These are phyloP conservation scores for Meiosimyza decipiens DNA, from an alignment of 2,888 invertebrate genomes.

Conservation along the genomic window DNA sequence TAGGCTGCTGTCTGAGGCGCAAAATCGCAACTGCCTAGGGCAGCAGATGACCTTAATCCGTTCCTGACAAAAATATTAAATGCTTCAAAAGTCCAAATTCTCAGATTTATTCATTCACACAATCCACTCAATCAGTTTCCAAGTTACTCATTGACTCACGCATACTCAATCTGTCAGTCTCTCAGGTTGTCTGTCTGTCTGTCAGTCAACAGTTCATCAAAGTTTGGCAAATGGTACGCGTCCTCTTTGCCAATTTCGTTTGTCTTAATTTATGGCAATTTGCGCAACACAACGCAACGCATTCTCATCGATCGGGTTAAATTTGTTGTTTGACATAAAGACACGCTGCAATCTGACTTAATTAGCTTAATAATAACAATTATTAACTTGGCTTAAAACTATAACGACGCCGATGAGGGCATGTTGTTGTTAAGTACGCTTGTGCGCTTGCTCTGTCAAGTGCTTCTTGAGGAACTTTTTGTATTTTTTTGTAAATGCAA, in stretches of 20 bases:
- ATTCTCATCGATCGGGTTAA: constrained; percentile 46
- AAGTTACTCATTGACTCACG: too few species aligned
- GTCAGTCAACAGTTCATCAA: constrained; percentile 35
- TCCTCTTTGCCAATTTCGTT: constrained; percentile 8
- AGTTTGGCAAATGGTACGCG: constrained; percentile 25
- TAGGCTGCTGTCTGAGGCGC: too few species aligned
- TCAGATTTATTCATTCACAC: background rate
- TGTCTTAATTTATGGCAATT: constrained; percentile 29
- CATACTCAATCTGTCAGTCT: background rate
- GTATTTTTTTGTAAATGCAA: too few species aligned
- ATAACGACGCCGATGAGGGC: constrained; percentile 24
- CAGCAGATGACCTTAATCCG: too few species aligned
- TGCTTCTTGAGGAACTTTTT: too few species aligned
- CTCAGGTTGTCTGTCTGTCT: background rate
- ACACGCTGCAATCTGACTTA: constrained; percentile 57
- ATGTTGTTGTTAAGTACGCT: constrained; percentile 44
- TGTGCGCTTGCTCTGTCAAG: constrained; percentile 35
- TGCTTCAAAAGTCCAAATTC: background rate
- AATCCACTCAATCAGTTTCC: background rate
- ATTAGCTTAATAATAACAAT: constrained; percentile 60
- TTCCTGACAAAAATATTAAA: too few species aligned
- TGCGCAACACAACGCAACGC: background rate
- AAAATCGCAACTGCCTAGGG: too few species aligned
- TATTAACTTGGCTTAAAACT: constrained; percentile 55
- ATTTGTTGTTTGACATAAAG: constrained; percentile 56